Evolutionary conservation across 1,140 invertebrate genomes (phyloP), one percentile per base, ranked within the genome.

Genomic region (Caenorhabditis inopinata): DNA sequence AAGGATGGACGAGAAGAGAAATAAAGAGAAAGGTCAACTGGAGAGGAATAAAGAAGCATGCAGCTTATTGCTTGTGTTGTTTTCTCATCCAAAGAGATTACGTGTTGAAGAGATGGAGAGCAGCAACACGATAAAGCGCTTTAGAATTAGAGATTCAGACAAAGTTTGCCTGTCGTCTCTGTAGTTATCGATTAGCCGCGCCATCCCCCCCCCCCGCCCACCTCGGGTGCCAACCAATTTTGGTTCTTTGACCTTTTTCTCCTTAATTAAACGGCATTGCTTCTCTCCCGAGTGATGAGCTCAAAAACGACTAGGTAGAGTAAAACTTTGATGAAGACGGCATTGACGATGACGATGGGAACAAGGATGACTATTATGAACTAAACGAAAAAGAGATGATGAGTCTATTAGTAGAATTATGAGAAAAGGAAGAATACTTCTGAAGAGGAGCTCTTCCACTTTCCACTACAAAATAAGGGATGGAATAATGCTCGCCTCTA

Each of bases 21-120:
- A 68, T 18, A 68, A 32, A 68, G 58, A 42, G 58, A 68, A 68
- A 68, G 58, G 58, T 68, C 58, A 68, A 68, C 58, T n/a, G 11
- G 58, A 68, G 58, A 68, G 58, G 38, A n/a, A 29, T 11, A 58
- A 32, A 58, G 51, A 58, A 4, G 58, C 27, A 35, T n/a, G 58
- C 35, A 32, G 38, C 58, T 58, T 58, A 58, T 58, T 58, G 58
- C 58, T 68, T 68, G 14, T 68, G 14, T 68, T 68, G 58, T 68
- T 68, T 68, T 68, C 58, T 38, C 51, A 58, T 58, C 32, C 14
- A 16, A 51, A 4, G 11, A 58, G 51, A 68, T 5, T n/a, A 27
- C 25, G 38, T 2, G 4, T 7, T 32, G 12, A 23, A 42, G 58
- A 68, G 29, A 68, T 23, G 21, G 32, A 68, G 58, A 68, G 32